Percentiles rank a stretch among this genome's conserved stretches.
phyloP scores from a whole-genome alignment of 2,888 invertebrate species.

The Amiota mariae region DNA sequence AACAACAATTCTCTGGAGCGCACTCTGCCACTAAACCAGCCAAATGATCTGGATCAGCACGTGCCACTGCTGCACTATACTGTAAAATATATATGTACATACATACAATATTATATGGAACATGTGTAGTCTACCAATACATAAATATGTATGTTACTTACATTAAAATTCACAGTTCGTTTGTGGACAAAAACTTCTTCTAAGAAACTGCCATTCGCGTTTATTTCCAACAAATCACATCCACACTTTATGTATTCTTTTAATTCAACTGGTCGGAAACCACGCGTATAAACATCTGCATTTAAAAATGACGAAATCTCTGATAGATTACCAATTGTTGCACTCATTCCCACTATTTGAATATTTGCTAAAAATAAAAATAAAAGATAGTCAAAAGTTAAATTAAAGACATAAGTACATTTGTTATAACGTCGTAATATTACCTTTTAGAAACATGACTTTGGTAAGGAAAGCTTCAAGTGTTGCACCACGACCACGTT shows the following conservation, averaged over 20 bases:
- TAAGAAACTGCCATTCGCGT: constrained; percentile 73
- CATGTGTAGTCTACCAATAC: constrained; percentile 3
- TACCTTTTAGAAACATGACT: constrained; percentile 81
- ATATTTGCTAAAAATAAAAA: constrained; percentile 75
- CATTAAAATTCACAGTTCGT: constrained; percentile 75
- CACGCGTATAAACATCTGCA: constrained; percentile 85
- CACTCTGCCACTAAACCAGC: constrained; percentile 87
- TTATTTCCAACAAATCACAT: constrained; percentile 76
- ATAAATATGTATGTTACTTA: constrained; percentile 38
- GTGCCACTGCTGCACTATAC: constrained; percentile 78
- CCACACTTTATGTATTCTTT: constrained; percentile 88
- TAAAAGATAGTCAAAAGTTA: background rate
- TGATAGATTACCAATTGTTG: constrained; percentile 92
- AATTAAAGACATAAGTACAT: background rate
- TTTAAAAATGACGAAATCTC: constrained; percentile 87
- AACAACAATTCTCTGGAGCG: constrained; percentile 84
- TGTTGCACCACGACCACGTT: constrained; percentile 86
- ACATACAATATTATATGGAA: constrained; percentile 22
- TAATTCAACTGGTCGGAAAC: constrained; percentile 92
- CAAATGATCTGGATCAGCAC: constrained; percentile 86
- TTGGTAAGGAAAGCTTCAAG: constrained; percentile 90
- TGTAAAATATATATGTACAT: too few species aligned
- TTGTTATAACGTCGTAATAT: constrained; percentile 40
- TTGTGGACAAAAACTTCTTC: constrained; percentile 76
- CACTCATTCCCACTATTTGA: constrained; percentile 97